Conservation (phyloP, 2,888 invertebrate species). For the Drosophila heteroneura region DNA sequence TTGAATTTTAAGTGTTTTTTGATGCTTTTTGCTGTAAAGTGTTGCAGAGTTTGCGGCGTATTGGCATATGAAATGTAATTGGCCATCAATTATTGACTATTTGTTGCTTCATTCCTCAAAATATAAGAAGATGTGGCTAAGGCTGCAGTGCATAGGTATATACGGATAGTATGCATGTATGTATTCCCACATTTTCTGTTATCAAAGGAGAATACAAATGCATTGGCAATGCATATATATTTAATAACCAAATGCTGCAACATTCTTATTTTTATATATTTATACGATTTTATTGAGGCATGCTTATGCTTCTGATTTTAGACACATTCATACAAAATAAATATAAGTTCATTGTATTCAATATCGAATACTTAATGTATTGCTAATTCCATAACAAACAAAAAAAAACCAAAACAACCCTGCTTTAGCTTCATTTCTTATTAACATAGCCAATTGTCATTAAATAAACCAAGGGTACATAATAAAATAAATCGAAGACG, state of each 20-base stretch:
- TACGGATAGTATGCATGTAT: background rate
- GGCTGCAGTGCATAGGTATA: background rate
- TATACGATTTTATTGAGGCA: background rate
- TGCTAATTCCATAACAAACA: background rate
- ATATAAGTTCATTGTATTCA: background rate
- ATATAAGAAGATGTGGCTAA: background rate
- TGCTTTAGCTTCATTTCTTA: background rate
- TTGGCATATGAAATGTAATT: conserved; percentile 43
- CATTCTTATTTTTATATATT: background rate
- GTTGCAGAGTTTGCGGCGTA: conserved; percentile 36
- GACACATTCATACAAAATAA: background rate
- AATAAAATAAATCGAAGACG: background rate
- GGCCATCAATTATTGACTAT: conserved; percentile 29
- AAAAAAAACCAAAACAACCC: background rate
- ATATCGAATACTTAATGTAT: background rate
- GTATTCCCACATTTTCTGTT: background rate
- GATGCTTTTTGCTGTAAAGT: conserved; percentile 42
- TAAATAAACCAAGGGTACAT: background rate
- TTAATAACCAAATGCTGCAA: background rate
- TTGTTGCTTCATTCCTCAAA: conserved; percentile 18
- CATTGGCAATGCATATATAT: background rate
- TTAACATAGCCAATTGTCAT: background rate
- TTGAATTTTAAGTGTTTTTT: conserved; percentile 56
- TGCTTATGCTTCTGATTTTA: background rate
- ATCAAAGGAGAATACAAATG: background rate